These are phyloP conservation scores for Sylvicola cinctus DNA, from an alignment of 2,888 invertebrate genomes.

Conservation along the genomic window DNA sequence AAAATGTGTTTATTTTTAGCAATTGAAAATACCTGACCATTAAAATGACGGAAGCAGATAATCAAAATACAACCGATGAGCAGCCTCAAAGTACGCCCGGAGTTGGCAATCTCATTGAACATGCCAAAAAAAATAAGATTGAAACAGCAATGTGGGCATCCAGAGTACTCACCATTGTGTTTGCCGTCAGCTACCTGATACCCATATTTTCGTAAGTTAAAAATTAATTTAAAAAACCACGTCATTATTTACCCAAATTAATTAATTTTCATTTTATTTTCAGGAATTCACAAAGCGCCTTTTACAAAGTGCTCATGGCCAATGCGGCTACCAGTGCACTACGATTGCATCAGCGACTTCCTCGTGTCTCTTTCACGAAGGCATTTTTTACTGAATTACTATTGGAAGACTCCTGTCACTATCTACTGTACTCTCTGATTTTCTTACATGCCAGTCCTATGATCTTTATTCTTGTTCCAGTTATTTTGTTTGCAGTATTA, in stretches of 20 bases:
- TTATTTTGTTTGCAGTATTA: slow-evolving; percentile 76
- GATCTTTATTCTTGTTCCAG: slow-evolving; percentile 72
- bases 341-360: slow-evolving; percentile 83
- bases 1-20: too few relatives aligned
- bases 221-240: not conserved
- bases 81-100: slow-evolving; percentile 33
- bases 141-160: slow-evolving; percentile 76
- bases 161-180: slow-evolving; percentile 62
- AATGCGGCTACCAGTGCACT: slow-evolving; percentile 91
- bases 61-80: too few relatives aligned
- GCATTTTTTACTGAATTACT: slow-evolving; percentile 65
- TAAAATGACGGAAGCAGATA: too few relatives aligned
- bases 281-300: slow-evolving; percentile 57
- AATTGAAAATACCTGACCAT: too few relatives aligned
- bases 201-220: slow-evolving; percentile 69
- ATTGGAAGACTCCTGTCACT: slow-evolving; percentile 88
- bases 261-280: slow-evolving; percentile 14
- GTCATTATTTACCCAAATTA: slow-evolving; percentile 1
- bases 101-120: slow-evolving; percentile 43
- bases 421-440: slow-evolving; percentile 84
- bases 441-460: slow-evolving; percentile 82
- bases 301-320: slow-evolving; percentile 78
- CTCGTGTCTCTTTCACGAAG: slow-evolving; percentile 57
- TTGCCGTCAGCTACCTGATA: slow-evolving; percentile 64
- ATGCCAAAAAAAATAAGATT: slow-evolving; percentile 63